Conservation (phyloP, 2,797 vertebrate species). For the Danionella dracula region DNA sequence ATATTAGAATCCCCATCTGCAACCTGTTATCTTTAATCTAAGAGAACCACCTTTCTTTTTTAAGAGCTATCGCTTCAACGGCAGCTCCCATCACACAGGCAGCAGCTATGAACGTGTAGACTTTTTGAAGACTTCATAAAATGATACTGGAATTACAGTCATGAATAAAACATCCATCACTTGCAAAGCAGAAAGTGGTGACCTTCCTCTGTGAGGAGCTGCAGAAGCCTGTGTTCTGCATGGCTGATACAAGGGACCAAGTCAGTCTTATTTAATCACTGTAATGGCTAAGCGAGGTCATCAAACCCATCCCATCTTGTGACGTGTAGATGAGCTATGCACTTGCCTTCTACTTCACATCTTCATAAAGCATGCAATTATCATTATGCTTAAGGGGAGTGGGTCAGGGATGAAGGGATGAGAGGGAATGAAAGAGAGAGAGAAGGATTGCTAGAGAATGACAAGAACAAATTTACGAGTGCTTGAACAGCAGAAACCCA, state of each 20-base stretch:
- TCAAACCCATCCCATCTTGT: neutral
- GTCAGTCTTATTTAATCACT: slow-evolving; percentile 45
- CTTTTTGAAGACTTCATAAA: neutral
- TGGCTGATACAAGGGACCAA: neutral
- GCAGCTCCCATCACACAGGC: neutral
- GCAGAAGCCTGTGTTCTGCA: neutral
- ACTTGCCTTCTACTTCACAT: slow-evolving; percentile 44
- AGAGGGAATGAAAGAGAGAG: slow-evolving; percentile 44
- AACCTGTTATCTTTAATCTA: neutral
- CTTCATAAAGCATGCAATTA: slow-evolving; percentile 61
- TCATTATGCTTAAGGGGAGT: slow-evolving; percentile 27
- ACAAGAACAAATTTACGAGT: slow-evolving; percentile 51
- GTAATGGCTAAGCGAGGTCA: slow-evolving; percentile 28
- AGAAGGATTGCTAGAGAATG: slow-evolving; percentile 27
- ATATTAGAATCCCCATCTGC: neutral
- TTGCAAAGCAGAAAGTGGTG: neutral
- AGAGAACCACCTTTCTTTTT: too few relatives aligned
- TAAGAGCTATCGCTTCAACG: too few relatives aligned
- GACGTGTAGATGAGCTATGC: slow-evolving; percentile 51
- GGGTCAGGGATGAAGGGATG: slow-evolving; percentile 10
- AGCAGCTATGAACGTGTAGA: neutral
- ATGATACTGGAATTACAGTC: neutral
- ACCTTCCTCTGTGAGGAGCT: neutral
- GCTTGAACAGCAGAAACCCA: slow-evolving; percentile 33
- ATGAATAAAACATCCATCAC: slow-evolving; percentile 1